These are phyloP conservation scores for Argopecten irradians DNA, from an alignment of 1,140 invertebrate genomes.

Conservation along the genomic window DNA sequence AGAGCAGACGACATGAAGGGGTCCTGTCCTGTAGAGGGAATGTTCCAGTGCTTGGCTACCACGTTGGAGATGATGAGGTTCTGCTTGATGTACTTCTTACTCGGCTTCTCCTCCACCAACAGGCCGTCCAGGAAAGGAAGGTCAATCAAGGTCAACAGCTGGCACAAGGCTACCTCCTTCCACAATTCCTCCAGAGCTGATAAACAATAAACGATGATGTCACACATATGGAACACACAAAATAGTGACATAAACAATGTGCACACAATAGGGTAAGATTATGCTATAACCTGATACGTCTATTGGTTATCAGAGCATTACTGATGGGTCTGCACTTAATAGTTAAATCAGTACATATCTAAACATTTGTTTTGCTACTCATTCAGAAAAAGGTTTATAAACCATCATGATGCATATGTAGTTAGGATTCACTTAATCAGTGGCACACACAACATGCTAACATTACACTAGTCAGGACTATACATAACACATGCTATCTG, in stretches of 20 bases:
- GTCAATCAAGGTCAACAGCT: conserved; percentile 71
- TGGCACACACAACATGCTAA: too few relatives aligned
- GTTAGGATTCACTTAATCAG: too few relatives aligned
- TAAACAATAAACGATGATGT: conserved; percentile 44
- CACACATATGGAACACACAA: not conserved
- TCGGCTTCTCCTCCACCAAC: conserved; percentile 57
- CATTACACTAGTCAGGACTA: too few relatives aligned
- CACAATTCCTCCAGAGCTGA: conserved; percentile 69
- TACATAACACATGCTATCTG: too few relatives aligned
- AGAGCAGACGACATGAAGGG: conserved; percentile 62
- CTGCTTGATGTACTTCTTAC: conserved; percentile 52
- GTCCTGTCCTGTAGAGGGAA: conserved; percentile 56
- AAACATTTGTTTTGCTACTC: too few relatives aligned
- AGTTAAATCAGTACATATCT: too few relatives aligned
- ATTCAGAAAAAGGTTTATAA: too few relatives aligned
- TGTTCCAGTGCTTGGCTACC: conserved; percentile 60
- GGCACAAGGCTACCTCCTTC: conserved; percentile 70
- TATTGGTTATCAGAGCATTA: too few relatives aligned
- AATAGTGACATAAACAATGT: not conserved
- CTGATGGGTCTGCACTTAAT: too few relatives aligned
- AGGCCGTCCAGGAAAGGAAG: conserved; percentile 72
- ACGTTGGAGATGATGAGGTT: conserved; percentile 66
- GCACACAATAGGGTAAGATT: too few relatives aligned
- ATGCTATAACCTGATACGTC: too few relatives aligned
- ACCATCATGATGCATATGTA: too few relatives aligned